Conservation (phyloP, 2,888 invertebrate species). For the Aproaerema taeniolella region DNA sequence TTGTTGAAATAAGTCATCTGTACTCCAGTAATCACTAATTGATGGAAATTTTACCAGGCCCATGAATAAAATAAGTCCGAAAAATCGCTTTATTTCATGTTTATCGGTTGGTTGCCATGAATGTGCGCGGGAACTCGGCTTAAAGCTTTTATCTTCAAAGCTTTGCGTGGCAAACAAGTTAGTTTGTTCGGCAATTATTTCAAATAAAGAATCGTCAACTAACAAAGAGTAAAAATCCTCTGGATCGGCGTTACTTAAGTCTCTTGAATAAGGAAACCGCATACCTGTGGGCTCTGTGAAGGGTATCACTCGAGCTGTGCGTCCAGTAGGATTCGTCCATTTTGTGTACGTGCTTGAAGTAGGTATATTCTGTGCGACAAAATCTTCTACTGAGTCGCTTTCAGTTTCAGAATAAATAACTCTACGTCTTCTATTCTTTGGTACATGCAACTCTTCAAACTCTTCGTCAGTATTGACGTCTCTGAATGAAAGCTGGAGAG, state of each 20-base stretch:
- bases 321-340: too few species aligned
- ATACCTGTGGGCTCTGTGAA: neutral
- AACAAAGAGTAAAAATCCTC: neutral
- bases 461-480: too few species aligned
- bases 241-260: neutral
- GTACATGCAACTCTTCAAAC: too few species aligned
- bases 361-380: too few species aligned
- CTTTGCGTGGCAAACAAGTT: neutral
- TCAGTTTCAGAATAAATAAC: too few species aligned
- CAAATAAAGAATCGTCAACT: neutral
- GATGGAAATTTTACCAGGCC: slow-evolving; percentile 25
- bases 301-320: neutral
- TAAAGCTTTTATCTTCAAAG: neutral
- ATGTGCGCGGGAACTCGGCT: slow-evolving; percentile 16
- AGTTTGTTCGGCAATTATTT: neutral
- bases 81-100: slow-evolving; percentile 21
- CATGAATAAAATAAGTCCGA: slow-evolving; percentile 24
- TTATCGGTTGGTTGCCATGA: slow-evolving; percentile 21
- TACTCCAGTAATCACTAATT: slow-evolving; percentile 23
- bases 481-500: too few species aligned
- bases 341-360: too few species aligned
- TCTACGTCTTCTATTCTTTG: too few species aligned
- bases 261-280: neutral
- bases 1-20: slow-evolving; percentile 8
- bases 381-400: too few species aligned